Base-by-base conservation (phyloP, 2,113 vertebrate genomes). In the Mohoua ochrocephala region DNA sequence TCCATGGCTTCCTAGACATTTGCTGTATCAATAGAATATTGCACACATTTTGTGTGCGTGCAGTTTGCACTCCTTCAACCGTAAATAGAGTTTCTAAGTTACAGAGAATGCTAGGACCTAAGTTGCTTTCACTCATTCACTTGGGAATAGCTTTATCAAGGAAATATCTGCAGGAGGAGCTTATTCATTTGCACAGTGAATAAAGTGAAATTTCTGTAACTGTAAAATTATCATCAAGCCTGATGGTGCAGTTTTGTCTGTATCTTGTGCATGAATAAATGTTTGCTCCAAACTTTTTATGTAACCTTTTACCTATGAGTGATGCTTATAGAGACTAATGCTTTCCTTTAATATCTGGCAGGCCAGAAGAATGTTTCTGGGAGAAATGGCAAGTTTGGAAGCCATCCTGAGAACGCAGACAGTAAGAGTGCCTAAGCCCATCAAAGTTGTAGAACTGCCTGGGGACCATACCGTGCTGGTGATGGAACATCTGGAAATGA, bases 401-500 rank as follows among this genome's bases (percentile, higher is more conserved):
- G 98, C 99, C 63, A 98, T 99, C 86, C 85, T 98, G 70, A 96
- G 97, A 83, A 99, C 98, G 0, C 93, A 96, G 85, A 99, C 98
- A 0, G 94, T 99, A 44, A 98, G 94, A 94, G 99, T 98, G 19
- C 99, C 99, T 45, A 99, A 97, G 76, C 99, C 99, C 52, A 83
- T 99, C 30, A 99, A 99, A 94, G 97, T 99, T 57, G 97, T 99
- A 4, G 98, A 99, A 4, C 89, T 98, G 42, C 97, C 98, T 9
- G 97, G 85, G 7, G 97, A 98, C 10, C 98, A 97, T 60, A 97
- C 98, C 41, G 56, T 98, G 52, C 97, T 99, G n/a, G 98, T 99
- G 39, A 99, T 99, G 99, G 99, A 99, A 89, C 98, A 99, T 80
- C 57, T 99, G 91, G 98, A 99, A 91, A 99, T 99, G 98, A 98